Base-by-base conservation (phyloP, 2,113 vertebrate genomes). In the Brachionichthys hirsutus region DNA sequence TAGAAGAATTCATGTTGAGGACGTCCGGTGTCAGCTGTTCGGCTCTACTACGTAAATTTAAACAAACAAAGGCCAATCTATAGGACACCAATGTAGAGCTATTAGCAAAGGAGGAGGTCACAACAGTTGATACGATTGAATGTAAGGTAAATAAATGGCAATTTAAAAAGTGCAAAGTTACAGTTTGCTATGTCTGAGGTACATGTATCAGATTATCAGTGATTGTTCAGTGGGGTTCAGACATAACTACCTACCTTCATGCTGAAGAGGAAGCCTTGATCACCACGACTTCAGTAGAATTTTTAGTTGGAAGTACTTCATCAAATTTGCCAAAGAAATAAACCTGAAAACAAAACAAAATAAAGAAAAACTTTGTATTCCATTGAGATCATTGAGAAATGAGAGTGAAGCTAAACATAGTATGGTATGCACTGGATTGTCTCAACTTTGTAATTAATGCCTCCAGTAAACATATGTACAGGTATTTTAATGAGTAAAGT, bases 311-410 rank as follows among this genome's bases (percentile, higher is more conserved):
- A 2, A 12, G 17, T 6, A 0, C 2, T 1, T 18, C 12, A 14
- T 93, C 90, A 56, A 92, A 89, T 41, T 78, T 87, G 85, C 93
- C 93, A 83, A 98, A 98, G 85, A 99, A 99, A 85, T 95, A 97
- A 0, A 86, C 87, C 97, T 98, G 54, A 4, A 49, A 18, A 4
- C 18, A 53, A 55, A 51, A 44, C 54, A 59, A 57, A n/a, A n/a
- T n/a, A n/a, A n/a, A n/a, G n/a, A n/a, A n/a, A n/a, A n/a, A n/a
- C n/a, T n/a, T n/a, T n/a, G n/a, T n/a, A n/a, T n/a, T 89, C 87
- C 73, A 34, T 15, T 73, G 58, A 78, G 59, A 75, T 69, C 64
- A 75, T 2, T 40, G 24, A 59, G 24, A 77, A 64, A 72, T 57
- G n/a, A 65, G 61, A 69, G 22, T 16, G 44, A 18, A 72, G 46